Evolutionary conservation across 1,140 invertebrate genomes (phyloP).

Genomic region (Phortica variegata): DNA sequence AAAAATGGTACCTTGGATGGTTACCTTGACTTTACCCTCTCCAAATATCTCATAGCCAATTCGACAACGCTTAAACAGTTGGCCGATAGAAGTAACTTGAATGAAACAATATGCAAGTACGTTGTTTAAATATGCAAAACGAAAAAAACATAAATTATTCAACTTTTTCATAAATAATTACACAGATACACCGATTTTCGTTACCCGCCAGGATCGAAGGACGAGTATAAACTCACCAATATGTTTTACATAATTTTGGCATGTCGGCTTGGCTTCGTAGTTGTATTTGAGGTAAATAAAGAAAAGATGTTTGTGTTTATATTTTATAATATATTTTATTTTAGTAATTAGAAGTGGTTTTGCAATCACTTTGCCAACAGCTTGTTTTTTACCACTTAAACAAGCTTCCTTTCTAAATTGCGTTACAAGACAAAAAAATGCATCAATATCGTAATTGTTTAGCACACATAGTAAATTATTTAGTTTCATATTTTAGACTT

Average conservation of each 20-base stretch:
- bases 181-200: conserved; percentile 70
- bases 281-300: conserved; percentile 83
- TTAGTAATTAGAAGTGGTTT: no score
- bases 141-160: neutral
- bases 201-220: conserved; percentile 66
- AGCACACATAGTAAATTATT: conserved; percentile 7
- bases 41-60: conserved; percentile 76
- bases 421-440: no score
- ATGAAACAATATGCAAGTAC: conserved; percentile 56
- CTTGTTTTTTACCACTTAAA: conserved; percentile 15
- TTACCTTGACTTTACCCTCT: conserved; percentile 82
- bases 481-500: conserved; percentile 27
- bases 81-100: conserved; percentile 32
- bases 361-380: no score
- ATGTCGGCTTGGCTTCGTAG: conserved; percentile 84
- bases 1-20: conserved; percentile 67
- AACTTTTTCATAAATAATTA: neutral
- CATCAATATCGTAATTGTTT: neutral
- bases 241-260: conserved; percentile 92
- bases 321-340: conserved; percentile 21
- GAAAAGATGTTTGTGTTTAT: conserved; percentile 12
- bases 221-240: conserved; percentile 71
- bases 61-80: conserved; percentile 61
- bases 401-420: conserved; percentile 20
- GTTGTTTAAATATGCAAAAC: neutral